Evolutionary conservation across 2,113 vertebrate genomes (phyloP).

Genomic region (Labeo rohita): DNA sequence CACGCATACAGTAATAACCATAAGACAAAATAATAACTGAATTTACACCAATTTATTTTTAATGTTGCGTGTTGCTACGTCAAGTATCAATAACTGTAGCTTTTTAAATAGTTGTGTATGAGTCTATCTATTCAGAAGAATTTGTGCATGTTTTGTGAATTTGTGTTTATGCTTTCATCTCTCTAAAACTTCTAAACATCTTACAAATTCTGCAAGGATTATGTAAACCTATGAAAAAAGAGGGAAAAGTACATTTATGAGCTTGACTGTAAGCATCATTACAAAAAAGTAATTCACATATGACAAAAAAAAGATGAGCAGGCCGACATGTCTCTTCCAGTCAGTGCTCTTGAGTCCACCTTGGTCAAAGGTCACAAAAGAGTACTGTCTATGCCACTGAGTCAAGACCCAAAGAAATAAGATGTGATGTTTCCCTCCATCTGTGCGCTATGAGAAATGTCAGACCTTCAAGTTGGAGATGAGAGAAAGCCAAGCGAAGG

Average conservation of each 20-base stretch:
- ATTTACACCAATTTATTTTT: neutral
- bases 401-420: conserved; percentile 18
- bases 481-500: conserved; percentile 17
- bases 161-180: neutral
- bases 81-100: neutral
- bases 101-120: neutral
- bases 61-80: neutral
- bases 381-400: conserved; percentile 3
- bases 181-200: neutral
- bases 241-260: neutral
- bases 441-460: conserved; percentile 26
- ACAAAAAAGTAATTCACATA: neutral
- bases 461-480: conserved; percentile 37
- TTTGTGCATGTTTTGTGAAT: neutral
- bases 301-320: neutral
- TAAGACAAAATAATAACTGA: neutral
- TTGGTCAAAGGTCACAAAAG: conserved; percentile 33
- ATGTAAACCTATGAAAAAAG: neutral
- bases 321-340: neutral
- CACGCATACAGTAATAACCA: neutral
- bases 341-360: conserved; percentile 30
- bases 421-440: conserved; percentile 22
- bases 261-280: neutral
- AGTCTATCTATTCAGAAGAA: neutral
- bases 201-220: neutral